phyloP scores from a whole-genome alignment of 2,797 vertebrate species.

The Hippoglossus hippoglossus region DNA sequence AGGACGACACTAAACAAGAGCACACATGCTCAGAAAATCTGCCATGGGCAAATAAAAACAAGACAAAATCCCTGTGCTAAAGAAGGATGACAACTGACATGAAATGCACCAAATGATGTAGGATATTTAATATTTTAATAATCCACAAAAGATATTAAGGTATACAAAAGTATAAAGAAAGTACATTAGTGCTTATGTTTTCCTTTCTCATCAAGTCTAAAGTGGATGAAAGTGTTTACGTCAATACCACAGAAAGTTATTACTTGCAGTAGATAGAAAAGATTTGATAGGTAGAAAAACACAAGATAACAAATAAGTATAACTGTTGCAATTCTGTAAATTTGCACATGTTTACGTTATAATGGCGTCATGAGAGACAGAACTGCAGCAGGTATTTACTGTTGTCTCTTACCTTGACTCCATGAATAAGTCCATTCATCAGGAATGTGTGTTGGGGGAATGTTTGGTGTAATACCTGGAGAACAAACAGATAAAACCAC shows the following conservation, averaged over 20 bases:
- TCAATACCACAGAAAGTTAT: too few relatives aligned
- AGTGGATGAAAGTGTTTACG: too few relatives aligned
- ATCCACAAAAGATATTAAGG: not conserved
- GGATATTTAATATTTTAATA: too few relatives aligned
- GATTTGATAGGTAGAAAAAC: too few relatives aligned
- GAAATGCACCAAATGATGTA: too few relatives aligned
- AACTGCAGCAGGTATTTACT: not conserved
- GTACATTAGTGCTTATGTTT: too few relatives aligned
- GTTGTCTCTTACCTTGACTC: slow-evolving; percentile 88
- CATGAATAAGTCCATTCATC: slow-evolving; percentile 95
- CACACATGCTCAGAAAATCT: slow-evolving; percentile 29
- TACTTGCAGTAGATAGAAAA: not conserved
- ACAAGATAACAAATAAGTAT: too few relatives aligned
- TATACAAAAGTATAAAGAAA: too few relatives aligned
- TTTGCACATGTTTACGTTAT: not conserved
- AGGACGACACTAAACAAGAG: slow-evolving; percentile 24
- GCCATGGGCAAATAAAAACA: slow-evolving; percentile 9
- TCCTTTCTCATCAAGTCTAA: too few relatives aligned
- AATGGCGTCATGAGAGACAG: not conserved
- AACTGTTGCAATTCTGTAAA: too few relatives aligned
- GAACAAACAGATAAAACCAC: slow-evolving; percentile 49
- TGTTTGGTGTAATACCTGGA: slow-evolving; percentile 90
- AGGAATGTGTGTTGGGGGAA: slow-evolving; percentile 95
- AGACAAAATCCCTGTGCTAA: not conserved
- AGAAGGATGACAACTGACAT: not conserved